These are phyloP conservation scores for Danio kyathit DNA, from an alignment of 2,797 vertebrate species.

Conservation along the genomic window DNA sequence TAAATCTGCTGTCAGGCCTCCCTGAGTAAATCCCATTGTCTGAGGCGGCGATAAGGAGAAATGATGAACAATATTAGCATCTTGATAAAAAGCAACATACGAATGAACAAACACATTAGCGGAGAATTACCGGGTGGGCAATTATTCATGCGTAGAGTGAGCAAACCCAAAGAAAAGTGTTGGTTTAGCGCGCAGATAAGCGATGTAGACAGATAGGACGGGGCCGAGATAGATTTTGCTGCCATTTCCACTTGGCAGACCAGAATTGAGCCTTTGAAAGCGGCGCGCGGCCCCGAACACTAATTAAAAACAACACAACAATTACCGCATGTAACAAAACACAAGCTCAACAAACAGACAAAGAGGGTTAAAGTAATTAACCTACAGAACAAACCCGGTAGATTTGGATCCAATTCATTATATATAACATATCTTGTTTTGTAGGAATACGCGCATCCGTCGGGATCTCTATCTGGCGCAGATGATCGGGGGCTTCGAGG, in stretches of 20 bases:
- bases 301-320: conserved; percentile 63
- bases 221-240: conserved; percentile 61
- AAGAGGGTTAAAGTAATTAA: conserved; percentile 83
- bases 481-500: conserved; percentile 5
- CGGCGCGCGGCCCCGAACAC: conserved; percentile 39
- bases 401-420: conserved; percentile 76
- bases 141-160: conserved; percentile 74
- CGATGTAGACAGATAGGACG: conserved; percentile 57
- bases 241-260: conserved; percentile 72
- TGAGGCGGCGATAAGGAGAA: conserved; percentile 79
- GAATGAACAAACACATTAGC: conserved; percentile 59
- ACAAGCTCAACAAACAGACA: conserved; percentile 79
- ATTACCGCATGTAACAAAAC: conserved; percentile 56
- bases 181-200: conserved; percentile 71
- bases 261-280: conserved; percentile 63
- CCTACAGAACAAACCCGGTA: conserved; percentile 76
- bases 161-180: conserved; percentile 62
- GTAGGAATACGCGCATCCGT: conserved; percentile 50
- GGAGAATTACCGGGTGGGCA: conserved; percentile 68
- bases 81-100: conserved; percentile 78
- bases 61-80: conserved; percentile 83
- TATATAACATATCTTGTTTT: conserved; percentile 65
- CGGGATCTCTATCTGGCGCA: conserved; percentile 31
- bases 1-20: too few species aligned
- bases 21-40: conserved; percentile 76